Base-by-base conservation (phyloP, 2,888 invertebrate species). In the Oligia latruncula region DNA sequence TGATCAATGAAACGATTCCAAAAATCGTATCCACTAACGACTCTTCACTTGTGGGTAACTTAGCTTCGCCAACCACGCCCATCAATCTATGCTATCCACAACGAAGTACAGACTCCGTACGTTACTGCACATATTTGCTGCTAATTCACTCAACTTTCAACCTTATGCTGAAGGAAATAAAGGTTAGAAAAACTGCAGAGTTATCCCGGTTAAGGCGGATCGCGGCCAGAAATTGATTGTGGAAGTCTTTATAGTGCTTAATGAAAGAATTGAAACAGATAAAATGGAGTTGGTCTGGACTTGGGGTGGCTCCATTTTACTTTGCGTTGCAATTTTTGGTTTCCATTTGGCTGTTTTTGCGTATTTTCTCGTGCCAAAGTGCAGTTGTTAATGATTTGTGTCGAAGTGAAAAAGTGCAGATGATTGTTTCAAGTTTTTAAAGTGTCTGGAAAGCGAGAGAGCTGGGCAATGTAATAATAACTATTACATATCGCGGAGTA, bases 231-330 rank as follows among this genome's bases (percentile, higher is more conserved):
- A 96, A 96, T 96, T 96, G 95, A 96, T 96, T 95, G 95, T 94
- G 92, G 92, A 95, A 95, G 93, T 95, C 95, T 95, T 92, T 95
- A 95, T 95, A 94, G 95, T 93, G 92, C 92, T 95, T 96, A 96
- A 96, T 96, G 96, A 96, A 95, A 94, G 96, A 95, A 96, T 95
- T 95, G 96, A 95, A 96, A 96, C 92, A 93, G 95, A 95, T 95
- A 94, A 94, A 94, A 93, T 90, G 92, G 91, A 87, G 83, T 89
- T 88, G 83, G 85, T 85, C 83, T 60, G 82, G 85, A 74, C 87
- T 77, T 71, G 64, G 77, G 77, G 74, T 84, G 72, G 80, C 78
- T 85, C 80, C 78, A 82, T 84, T 89, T 86, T 83, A 80, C 78
- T 84, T 85, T 23, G 75, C 77, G 77, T 81, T 76, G 85, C 85